Evolutionary conservation across 37 sponge, comb jelly and placozoan species (phyloP).

Genomic region (Beroe forskalii): DNA sequence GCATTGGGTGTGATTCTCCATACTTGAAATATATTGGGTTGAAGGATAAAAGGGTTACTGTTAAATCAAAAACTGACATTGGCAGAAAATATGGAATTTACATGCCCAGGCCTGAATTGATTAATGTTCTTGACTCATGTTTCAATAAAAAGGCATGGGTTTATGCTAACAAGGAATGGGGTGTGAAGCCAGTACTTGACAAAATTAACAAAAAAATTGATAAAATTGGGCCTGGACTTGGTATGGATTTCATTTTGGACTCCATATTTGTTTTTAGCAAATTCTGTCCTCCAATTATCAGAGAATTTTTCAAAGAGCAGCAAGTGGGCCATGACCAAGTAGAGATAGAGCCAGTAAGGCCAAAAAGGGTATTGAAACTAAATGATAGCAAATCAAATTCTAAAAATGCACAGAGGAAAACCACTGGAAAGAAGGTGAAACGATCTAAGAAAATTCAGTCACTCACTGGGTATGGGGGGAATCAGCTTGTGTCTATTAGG

Average conservation of each 20-base stretch:
- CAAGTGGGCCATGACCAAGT: background rate
- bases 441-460: too few relatives aligned
- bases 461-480: background rate
- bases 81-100: background rate
- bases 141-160: background rate
- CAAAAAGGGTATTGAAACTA: too few relatives aligned
- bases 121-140: background rate
- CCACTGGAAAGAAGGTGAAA: background rate
- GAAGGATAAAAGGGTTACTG: too few relatives aligned
- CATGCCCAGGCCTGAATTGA: background rate
- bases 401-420: background rate
- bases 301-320: background rate
- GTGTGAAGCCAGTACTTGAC: background rate
- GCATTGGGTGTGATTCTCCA: background rate
- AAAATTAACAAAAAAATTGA: background rate
- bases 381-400: too few relatives aligned
- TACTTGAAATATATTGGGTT: background rate
- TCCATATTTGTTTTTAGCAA: background rate
- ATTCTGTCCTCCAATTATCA: background rate
- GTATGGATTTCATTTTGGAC: background rate
- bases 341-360: too few relatives aligned
- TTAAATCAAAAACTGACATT: background rate
- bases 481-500: background rate
- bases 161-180: background rate
- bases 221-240: background rate